Evolutionary conservation across 37 sponge, comb jelly and placozoan genomes (phyloP).

Genomic region (Chondrosia reniformis): DNA sequence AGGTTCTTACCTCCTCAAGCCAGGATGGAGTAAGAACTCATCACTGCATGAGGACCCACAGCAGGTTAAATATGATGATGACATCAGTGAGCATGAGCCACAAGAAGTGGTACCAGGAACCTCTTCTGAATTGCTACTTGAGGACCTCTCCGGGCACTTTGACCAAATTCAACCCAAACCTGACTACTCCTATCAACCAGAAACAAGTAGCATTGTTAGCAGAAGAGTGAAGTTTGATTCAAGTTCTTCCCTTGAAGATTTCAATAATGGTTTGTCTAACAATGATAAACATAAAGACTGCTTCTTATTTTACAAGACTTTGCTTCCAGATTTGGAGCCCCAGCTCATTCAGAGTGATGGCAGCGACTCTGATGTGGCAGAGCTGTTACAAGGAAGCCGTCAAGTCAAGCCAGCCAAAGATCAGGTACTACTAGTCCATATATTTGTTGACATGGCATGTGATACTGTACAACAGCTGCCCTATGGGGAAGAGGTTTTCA

Average conservation of each 20-base stretch:
- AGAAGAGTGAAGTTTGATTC: background rate
- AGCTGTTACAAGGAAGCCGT: background rate
- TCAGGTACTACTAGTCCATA: too few species aligned
- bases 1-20: background rate
- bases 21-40: background rate
- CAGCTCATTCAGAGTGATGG: too few species aligned
- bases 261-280: too few species aligned
- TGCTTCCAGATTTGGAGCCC: too few species aligned
- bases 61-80: background rate
- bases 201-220: background rate
- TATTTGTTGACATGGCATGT: too few species aligned
- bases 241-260: background rate
- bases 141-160: background rate
- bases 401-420: too few species aligned
- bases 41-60: background rate
- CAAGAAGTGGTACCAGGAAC: background rate
- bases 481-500: too few species aligned
- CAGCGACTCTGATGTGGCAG: conserved; percentile 10
- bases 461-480: too few species aligned
- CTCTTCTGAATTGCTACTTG: background rate
- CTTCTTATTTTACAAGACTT: too few species aligned
- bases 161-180: too few species aligned
- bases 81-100: background rate
- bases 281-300: too few species aligned
- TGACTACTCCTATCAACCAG: too few species aligned